phyloP scores from a whole-genome alignment of 2,113 vertebrate genomes.

The Hydropotes inermis region DNA sequence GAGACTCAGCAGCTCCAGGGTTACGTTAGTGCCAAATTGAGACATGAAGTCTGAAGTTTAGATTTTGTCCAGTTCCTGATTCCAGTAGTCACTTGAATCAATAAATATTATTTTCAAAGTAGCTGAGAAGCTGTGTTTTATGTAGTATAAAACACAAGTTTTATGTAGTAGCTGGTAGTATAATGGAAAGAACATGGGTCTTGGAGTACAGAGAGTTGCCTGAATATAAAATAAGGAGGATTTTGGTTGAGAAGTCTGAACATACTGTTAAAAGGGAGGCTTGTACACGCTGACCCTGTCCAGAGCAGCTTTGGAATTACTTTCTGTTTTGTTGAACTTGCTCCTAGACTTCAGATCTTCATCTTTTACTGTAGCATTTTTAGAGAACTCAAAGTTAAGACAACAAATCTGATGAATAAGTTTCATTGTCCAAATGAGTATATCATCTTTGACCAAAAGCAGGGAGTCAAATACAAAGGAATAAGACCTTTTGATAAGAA shows the following conservation, averaged over 20 bases:
- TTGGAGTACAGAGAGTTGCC: neutral
- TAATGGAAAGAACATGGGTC: neutral
- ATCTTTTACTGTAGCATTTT: neutral
- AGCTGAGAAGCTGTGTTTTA: neutral
- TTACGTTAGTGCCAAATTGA: neutral
- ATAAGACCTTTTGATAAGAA: neutral
- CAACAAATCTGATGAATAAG: neutral
- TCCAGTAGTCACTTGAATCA: neutral
- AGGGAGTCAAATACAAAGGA: neutral
- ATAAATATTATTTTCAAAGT: neutral
- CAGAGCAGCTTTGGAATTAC: neutral
- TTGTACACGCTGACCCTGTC: neutral
- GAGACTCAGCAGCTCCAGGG: neutral
- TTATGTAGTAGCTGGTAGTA: neutral
- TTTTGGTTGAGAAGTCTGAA: neutral
- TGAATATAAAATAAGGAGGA: neutral
- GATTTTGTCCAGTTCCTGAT: slow-evolving; percentile 33
- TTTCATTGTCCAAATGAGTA: neutral
- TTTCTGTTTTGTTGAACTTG: neutral
- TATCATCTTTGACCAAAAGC: neutral
- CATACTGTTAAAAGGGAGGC: neutral
- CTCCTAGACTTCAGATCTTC: neutral
- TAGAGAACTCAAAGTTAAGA: neutral
- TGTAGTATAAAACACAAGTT: too few species aligned
- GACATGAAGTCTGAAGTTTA: neutral